Base-by-base conservation (phyloP, 2,797 vertebrate species). In the Chrysocyon brachyurus region DNA sequence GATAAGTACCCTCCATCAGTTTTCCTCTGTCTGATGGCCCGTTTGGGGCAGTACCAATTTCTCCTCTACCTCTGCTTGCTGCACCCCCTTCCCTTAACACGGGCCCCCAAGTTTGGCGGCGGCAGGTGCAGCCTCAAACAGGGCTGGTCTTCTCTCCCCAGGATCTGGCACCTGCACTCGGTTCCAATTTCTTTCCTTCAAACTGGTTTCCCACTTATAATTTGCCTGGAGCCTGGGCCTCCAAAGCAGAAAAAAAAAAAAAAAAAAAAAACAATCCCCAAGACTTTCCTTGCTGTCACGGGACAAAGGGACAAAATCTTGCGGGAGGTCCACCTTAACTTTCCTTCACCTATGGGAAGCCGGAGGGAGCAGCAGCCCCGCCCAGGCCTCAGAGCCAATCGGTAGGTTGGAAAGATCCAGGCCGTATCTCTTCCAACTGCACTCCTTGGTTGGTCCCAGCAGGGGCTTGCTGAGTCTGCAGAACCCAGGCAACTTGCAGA, bases 281-380 rank as follows among this genome's bases (percentile, higher is more conserved):
- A 94, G 86, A 98, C 98, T 98, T 98, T 99, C 98, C 97, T 90
- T 95, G 98, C 93, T 90, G 81, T 98, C 96, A 97, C 63, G 95
- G 96, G 91, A 98, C 59, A 98, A 98, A 98, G 95, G 96, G 91
- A 98, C 59, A 98, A 98, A 98, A 96, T 98, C 36, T 93, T 97
- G 68, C 87, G 90, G 49, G 97, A 97, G 98, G 97, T 59, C 97
- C 98, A 97, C 94, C 73, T 96, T 94, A 97, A 92, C 87, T 98
- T 59, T 36, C 97, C 93, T 87, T 93, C 90, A 89, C 99, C 98
- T 99, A 98, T 98, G 70, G 95, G 98, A 78, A 91, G 82, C 91
- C 11, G 2, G 95, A 91, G 97, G 8, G 75, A 28, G 82, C n/a
- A 66, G 36, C 75, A 78, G 87, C 97, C 96, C 97, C 96, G 63